Evolutionary conservation across 2,797 vertebrate species (phyloP).

Genomic region (Pseudotriccus pelzelni): DNA sequence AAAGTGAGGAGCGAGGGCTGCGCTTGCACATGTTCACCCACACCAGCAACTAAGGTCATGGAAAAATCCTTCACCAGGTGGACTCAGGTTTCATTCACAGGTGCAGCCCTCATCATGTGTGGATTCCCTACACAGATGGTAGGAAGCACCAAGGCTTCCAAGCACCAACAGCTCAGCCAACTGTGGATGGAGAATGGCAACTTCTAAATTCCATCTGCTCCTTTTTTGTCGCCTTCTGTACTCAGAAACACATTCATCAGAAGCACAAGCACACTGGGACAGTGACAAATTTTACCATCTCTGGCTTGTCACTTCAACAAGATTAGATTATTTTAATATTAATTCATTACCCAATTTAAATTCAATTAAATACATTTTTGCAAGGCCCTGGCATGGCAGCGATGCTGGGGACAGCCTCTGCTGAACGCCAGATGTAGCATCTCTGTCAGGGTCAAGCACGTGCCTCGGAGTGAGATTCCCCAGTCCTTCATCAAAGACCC

Average conservation of each 20-base stretch:
- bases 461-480: background rate
- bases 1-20: background rate
- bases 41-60: background rate
- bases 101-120: background rate
- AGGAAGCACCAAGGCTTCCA: constrained; percentile 35
- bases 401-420: background rate
- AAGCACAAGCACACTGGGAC: constrained; percentile 25
- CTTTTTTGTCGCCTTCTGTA: constrained; percentile 9
- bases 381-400: background rate
- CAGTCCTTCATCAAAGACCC: background rate
- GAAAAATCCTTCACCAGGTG: background rate
- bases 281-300: constrained; percentile 52
- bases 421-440: background rate
- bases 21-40: fast-evolving
- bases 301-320: constrained; percentile 37
- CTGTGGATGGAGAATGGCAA: background rate
- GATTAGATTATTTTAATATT: constrained; percentile 70
- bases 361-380: constrained; percentile 45
- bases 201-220: constrained; percentile 17
- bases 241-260: constrained; percentile 21
- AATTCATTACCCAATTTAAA: constrained; percentile 68
- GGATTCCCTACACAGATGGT: constrained; percentile 40
- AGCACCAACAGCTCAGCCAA: constrained; percentile 38
- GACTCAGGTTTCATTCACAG: background rate
- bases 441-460: background rate